These are phyloP conservation scores for Tetanocera ferruginea DNA, from an alignment of 2,888 invertebrate species.

Conservation along the genomic window DNA sequence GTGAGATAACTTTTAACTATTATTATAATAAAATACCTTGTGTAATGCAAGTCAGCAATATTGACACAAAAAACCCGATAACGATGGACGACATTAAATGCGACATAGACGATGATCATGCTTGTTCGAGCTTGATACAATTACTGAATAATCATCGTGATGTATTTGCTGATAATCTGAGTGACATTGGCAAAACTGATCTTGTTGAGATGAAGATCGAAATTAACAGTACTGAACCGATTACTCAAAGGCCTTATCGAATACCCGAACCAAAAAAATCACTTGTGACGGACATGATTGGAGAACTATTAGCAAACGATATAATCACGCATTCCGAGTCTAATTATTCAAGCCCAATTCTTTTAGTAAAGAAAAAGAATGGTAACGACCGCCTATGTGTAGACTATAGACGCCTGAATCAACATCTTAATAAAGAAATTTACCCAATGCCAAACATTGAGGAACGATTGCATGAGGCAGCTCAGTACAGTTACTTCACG, in stretches of 20 bases:
- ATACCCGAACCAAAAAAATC: conserved; percentile 42
- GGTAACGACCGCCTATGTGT: conserved; percentile 40
- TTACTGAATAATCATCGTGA: conserved; percentile 33
- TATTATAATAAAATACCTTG: not conserved
- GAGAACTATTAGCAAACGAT: conserved; percentile 41
- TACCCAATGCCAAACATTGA: conserved; percentile 46
- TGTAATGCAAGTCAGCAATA: not conserved
- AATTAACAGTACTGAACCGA: conserved; percentile 26
- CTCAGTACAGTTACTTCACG: conserved; percentile 31
- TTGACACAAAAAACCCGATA: not conserved
- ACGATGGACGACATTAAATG: not conserved
- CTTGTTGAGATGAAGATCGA: conserved; percentile 42
- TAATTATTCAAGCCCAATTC: conserved; percentile 45
- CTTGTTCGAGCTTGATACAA: not conserved
- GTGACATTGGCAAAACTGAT: conserved; percentile 37
- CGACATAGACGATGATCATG: conserved; percentile 1
- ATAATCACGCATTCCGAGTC: conserved; percentile 43
- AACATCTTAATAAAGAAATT: conserved; percentile 39
- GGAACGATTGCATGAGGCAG: conserved; percentile 41
- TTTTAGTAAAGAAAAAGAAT: conserved; percentile 46
- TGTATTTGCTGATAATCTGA: conserved; percentile 33
- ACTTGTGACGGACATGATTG: conserved; percentile 34
- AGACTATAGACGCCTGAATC: conserved; percentile 42
- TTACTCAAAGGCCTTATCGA: conserved; percentile 40
- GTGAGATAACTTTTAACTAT: not conserved